These are phyloP conservation scores for Globia sparganii DNA, from an alignment of 2,888 invertebrate species.

Conservation along the genomic window DNA sequence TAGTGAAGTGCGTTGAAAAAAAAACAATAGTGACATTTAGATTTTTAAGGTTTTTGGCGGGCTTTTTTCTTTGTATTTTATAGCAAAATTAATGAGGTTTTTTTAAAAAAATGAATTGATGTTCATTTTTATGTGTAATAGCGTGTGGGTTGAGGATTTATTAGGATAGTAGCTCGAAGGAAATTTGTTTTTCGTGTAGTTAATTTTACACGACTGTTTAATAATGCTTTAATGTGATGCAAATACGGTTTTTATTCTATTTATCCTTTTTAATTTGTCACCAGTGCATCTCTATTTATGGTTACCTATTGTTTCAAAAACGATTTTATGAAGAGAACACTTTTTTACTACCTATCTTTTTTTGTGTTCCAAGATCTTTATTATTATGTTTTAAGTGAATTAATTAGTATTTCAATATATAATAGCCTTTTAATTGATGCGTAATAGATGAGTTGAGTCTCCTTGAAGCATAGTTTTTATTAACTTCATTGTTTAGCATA, in stretches of 20 bases:
- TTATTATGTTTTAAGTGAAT: slow-evolving; percentile 23
- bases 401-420: slow-evolving; percentile 29
- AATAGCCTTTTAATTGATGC: slow-evolving; percentile 37
- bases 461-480: slow-evolving; percentile 47
- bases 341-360: not conserved
- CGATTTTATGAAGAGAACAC: not conserved
- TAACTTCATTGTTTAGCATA: slow-evolving; percentile 48
- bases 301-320: not conserved
- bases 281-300: not conserved
- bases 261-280: not conserved
- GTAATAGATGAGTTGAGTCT: slow-evolving; percentile 28
- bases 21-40: slow-evolving; percentile 63
- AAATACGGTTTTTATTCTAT: slow-evolving; percentile 16
- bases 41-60: slow-evolving; percentile 47
- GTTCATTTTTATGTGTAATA: slow-evolving; percentile 51
- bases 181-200: slow-evolving; percentile 59
- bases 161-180: slow-evolving; percentile 53
- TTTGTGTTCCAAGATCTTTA: slow-evolving; percentile 6
- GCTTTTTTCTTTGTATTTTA: not conserved
- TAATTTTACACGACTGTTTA: slow-evolving; percentile 57
- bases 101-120: slow-evolving; percentile 10
- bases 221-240: slow-evolving; percentile 35
- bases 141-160: slow-evolving; percentile 63
- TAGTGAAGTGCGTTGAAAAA: slow-evolving; percentile 66
- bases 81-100: slow-evolving; percentile 36